These are phyloP conservation scores for Valencia hispanica DNA, from an alignment of 2,797 vertebrate genomes.

Conservation along the genomic window DNA sequence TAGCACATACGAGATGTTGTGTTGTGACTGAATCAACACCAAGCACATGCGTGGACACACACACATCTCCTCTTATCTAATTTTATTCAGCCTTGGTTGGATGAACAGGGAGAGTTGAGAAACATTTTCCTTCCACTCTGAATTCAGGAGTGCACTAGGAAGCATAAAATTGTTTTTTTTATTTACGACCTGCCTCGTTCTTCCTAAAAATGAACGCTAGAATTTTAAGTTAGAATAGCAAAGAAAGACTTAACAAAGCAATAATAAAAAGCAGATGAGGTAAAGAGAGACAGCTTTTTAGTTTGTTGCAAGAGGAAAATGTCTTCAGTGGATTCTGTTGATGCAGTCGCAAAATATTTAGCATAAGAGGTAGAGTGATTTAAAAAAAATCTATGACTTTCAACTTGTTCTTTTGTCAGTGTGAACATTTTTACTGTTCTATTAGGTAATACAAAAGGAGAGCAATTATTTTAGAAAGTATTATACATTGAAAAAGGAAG, in stretches of 20 bases:
- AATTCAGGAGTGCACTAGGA: slow-evolving; percentile 66
- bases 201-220: slow-evolving; percentile 67
- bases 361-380: slow-evolving; percentile 7
- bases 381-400: neutral
- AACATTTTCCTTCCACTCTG: slow-evolving; percentile 63
- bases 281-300: slow-evolving; percentile 5
- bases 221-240: slow-evolving; percentile 57
- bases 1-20: neutral
- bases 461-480: neutral
- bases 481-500: neutral
- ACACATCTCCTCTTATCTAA: slow-evolving; percentile 58
- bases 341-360: neutral
- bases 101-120: slow-evolving; percentile 71
- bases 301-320: neutral
- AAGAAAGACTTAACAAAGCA: slow-evolving; percentile 60
- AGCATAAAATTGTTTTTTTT: slow-evolving; percentile 80
- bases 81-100: slow-evolving; percentile 64
- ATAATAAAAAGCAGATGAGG: slow-evolving; percentile 24
- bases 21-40: slow-evolving; percentile 26
- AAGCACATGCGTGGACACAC: slow-evolving; percentile 22
- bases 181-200: slow-evolving; percentile 73
- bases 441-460: slow-evolving; percentile 7
- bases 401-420: slow-evolving; percentile 13
- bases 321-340: neutral
- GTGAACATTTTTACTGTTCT: slow-evolving; percentile 10